Conservation (phyloP, 2,797 vertebrate genomes). For the Emydoidea blandingii region DNA sequence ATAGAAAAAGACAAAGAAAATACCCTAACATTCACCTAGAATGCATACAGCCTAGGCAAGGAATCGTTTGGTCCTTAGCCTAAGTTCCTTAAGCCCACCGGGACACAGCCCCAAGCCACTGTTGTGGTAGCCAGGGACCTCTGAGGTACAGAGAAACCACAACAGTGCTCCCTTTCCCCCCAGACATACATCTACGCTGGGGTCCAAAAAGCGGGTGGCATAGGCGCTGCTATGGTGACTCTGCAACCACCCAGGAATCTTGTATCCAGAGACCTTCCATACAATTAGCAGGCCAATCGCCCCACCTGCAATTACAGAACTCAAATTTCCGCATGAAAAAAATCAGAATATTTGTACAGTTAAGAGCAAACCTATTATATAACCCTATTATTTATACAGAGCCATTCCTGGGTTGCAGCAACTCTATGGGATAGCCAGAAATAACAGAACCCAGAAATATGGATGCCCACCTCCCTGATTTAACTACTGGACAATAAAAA, state of each 20-base stretch:
- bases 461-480: neutral
- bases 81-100: neutral
- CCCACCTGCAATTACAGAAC: neutral
- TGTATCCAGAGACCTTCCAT: neutral
- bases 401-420: neutral
- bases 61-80: neutral
- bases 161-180: neutral
- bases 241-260: neutral
- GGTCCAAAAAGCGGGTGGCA: neutral
- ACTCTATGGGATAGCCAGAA: neutral
- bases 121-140: neutral
- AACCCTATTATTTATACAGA: rapidly evolving
- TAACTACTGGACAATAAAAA: neutral
- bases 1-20: neutral
- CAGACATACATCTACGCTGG: neutral
- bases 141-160: neutral
- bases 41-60: neutral
- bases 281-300: neutral
- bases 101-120: neutral
- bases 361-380: neutral
- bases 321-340: neutral
- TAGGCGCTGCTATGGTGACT: neutral
- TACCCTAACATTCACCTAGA: neutral
- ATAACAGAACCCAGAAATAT: rapidly evolving
- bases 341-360: neutral